Percentiles rank a stretch among this genome's conserved stretches.
Conservation (phyloP, 2,797 vertebrate genomes). For the Cuculus canorus region DNA sequence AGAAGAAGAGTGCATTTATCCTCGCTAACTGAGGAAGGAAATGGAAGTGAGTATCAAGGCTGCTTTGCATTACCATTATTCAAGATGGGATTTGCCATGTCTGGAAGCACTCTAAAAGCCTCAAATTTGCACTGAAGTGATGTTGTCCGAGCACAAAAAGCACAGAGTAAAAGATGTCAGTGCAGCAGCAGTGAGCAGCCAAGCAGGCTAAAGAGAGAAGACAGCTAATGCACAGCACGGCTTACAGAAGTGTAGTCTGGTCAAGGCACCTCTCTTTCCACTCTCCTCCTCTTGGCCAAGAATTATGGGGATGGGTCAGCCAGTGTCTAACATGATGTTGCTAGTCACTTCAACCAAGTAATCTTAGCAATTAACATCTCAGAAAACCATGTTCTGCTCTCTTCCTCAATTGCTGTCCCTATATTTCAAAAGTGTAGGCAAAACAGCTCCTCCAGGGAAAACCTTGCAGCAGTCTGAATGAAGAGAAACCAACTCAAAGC, state of each 20-base stretch:
- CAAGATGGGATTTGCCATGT: background rate
- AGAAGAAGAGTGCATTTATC: background rate
- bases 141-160: background rate
- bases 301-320: fast-evolving
- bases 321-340: background rate
- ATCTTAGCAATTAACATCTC: background rate
- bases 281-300: background rate
- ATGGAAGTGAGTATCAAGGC: background rate
- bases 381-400: background rate
- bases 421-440: background rate
- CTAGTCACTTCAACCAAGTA: background rate
- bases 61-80: background rate
- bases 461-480: background rate
- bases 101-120: background rate
- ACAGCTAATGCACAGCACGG: background rate
- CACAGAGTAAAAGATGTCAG: background rate
- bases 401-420: background rate
- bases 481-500: background rate
- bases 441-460: background rate
- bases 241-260: background rate
- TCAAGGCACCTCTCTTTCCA: background rate
- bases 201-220: background rate
- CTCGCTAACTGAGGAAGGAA: background rate
- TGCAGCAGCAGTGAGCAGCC: background rate
- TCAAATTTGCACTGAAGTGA: background rate